Base-by-base conservation (phyloP, 2,888 invertebrate genomes). In the Drosophila demipolita region DNA sequence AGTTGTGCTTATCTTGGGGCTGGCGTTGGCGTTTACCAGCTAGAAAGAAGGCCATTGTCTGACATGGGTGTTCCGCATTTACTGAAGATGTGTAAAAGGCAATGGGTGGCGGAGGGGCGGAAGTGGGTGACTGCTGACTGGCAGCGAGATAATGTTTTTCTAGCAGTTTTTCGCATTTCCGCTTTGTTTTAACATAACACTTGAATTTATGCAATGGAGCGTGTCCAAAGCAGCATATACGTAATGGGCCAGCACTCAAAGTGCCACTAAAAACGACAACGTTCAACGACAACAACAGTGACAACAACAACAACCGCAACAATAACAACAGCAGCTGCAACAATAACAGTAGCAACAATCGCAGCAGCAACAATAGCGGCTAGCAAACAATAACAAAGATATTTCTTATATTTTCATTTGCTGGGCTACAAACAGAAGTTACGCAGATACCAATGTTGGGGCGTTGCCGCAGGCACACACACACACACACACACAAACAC, bases 161-260 rank as follows among this genome's bases (percentile, higher is more conserved):
- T 55, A 65, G 74, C 65, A 55, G 26, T 63, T 87, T 79, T 88
- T 80, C 80, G 89, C 87, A 83, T 89, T 85, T 85, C 85, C 85
- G 90, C 75, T 90, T 90, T 85, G 89, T 89, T 85, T 90, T 85
- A 90, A 89, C 90, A 89, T 87, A 83, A 88, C 89, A 83, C 89
- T 90, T 90, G 90, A 85, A 85, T 89, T 89, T 89, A 90, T 85
- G 90, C 90, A 85, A 89, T 90, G 90, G 90, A 87, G 89, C 89
- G 90, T 85, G 84, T 85, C 90, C 84, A 90, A 90, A 87, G 90
- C 87, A 86, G 81, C 85, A 83, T 85, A 89, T 82, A 86, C 83
- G 87, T 82, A 89, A 87, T 85, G 82, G 84, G 73, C 68, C 66
- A 72, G 59, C 85, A 82, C 87, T 89, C 79, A 82, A 87, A 87